Conservation (phyloP, 2,113 vertebrate species). For the Urocolius indicus region DNA sequence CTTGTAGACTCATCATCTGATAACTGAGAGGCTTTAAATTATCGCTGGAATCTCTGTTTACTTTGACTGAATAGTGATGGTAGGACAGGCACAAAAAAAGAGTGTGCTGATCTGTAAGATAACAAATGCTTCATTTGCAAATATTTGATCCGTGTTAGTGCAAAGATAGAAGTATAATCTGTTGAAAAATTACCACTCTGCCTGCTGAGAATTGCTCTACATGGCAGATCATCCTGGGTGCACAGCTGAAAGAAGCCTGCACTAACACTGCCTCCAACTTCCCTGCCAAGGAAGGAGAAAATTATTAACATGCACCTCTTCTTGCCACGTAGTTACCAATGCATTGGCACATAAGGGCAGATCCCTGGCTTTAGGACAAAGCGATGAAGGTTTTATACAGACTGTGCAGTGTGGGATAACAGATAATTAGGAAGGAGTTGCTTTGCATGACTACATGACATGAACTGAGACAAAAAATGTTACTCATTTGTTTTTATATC, state of each 20-base stretch:
- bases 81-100: not conserved
- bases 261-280: not conserved
- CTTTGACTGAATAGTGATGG: not conserved
- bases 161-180: not conserved
- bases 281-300: not conserved
- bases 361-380: not conserved
- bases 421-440: not conserved
- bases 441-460: not conserved
- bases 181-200: not conserved
- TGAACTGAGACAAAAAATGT: not conserved
- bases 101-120: not conserved
- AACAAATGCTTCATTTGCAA: not conserved
- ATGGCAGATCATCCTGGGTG: fast-evolving
- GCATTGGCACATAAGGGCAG: not conserved
- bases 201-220: not conserved
- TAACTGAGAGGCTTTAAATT: not conserved
- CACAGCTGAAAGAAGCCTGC: fast-evolving
- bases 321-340: not conserved
- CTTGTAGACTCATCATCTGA: not conserved
- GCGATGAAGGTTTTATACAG: not conserved
- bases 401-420: not conserved
- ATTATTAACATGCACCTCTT: not conserved
- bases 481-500: not conserved
- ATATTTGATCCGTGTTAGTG: not conserved
- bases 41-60: not conserved